Percentiles rank a stretch among this genome's conserved stretches.
phyloP scores from a whole-genome alignment of 64 coral and sea anemone species.

The Pocillopora verrucosa region DNA sequence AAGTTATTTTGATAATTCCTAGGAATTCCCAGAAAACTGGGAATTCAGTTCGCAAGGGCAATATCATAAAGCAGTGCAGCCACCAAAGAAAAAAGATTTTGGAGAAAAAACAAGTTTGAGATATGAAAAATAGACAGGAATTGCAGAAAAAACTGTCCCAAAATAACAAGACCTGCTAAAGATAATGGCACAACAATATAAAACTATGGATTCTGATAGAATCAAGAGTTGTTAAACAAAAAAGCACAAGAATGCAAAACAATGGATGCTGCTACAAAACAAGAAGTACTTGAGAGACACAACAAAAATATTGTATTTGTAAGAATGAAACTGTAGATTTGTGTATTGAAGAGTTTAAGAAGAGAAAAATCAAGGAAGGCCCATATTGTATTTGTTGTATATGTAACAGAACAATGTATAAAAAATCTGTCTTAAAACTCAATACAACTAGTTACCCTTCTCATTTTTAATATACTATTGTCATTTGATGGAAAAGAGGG shows the following conservation, averaged over 20 bases:
- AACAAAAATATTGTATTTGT: neutral
- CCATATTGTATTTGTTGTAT: constrained; percentile 32
- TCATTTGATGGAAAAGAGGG: neutral
- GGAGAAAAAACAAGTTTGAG: constrained; percentile 11
- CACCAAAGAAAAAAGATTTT: constrained; percentile 66
- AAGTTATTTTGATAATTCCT: too few species aligned
- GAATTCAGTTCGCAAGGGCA: too few species aligned
- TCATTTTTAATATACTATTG: neutral
- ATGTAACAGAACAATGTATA: constrained; percentile 3
- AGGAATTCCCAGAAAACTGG: too few species aligned
- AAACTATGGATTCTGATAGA: neutral
- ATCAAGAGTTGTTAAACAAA: constrained; percentile 1
- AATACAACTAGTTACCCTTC: neutral
- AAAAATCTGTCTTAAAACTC: neutral
- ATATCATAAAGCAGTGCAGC: constrained; percentile 67
- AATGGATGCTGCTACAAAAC: neutral
- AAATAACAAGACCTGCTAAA: constrained; percentile 21
- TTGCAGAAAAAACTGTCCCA: constrained; percentile 12
- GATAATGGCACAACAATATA: neutral
- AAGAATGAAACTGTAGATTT: neutral
- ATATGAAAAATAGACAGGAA: neutral
- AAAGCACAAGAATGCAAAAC: neutral
- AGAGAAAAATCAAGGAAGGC: constrained; percentile 15
- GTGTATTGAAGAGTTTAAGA: constrained; percentile 12
- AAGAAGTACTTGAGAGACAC: neutral